Evolutionary conservation across 2,888 invertebrate genomes (phyloP).

Genomic region (Pyrgus malvae): DNA sequence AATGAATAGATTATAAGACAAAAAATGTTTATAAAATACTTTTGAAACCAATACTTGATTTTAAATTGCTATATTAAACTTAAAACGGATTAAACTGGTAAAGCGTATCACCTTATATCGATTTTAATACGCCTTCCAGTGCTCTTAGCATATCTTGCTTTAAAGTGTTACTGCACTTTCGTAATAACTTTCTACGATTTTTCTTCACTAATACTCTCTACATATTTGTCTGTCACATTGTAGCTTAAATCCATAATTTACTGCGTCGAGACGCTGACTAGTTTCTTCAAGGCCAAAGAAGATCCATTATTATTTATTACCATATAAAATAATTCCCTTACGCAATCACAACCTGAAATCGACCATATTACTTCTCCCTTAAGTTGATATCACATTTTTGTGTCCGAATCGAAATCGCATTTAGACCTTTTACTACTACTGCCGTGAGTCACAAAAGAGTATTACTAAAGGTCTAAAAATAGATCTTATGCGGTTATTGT

Average conservation of each 20-base stretch:
- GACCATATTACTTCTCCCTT: slow-evolving; percentile 44
- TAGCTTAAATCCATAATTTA: slow-evolving; percentile 44
- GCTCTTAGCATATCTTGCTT: not conserved
- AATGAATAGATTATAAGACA: no score
- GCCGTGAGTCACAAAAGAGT: slow-evolving; percentile 61
- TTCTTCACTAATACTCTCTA: slow-evolving; percentile 11
- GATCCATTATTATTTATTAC: slow-evolving; percentile 79
- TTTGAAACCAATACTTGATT: no score
- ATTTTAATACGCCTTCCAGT: not conserved
- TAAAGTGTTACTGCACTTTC: not conserved
- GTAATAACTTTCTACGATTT: slow-evolving; percentile 10
- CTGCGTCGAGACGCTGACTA: slow-evolving; percentile 63
- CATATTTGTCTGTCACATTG: slow-evolving; percentile 27
- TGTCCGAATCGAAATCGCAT: slow-evolving; percentile 49
- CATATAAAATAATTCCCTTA: slow-evolving; percentile 58
- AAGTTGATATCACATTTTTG: slow-evolving; percentile 44
- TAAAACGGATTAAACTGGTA: not conserved
- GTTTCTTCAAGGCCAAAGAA: slow-evolving; percentile 74
- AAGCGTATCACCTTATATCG: not conserved
- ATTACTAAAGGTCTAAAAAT: slow-evolving; percentile 64
- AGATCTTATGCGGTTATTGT: slow-evolving; percentile 40
- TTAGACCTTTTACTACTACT: slow-evolving; percentile 60
- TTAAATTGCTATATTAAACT: no score
- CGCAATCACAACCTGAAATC: slow-evolving; percentile 35
- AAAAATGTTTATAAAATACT: no score